phyloP scores from a whole-genome alignment of 2,113 vertebrate species.

The Epinephelus cyanopodus region DNA sequence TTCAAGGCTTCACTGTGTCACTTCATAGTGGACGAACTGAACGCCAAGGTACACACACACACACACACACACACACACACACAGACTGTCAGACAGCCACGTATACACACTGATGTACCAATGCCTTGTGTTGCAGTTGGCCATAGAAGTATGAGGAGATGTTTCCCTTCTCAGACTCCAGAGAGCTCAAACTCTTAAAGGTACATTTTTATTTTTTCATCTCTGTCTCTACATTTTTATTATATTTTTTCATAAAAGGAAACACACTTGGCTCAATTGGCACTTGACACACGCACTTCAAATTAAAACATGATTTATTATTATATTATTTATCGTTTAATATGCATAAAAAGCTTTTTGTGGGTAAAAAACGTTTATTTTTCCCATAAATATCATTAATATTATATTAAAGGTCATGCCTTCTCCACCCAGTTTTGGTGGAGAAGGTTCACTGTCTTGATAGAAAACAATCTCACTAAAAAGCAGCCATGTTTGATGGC shows the following conservation, averaged over 20 bases:
- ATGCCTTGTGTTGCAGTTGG: conserved; percentile 83
- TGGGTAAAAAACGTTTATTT: too few relatives aligned
- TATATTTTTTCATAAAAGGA: neutral
- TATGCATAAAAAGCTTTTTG: neutral
- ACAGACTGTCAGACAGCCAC: neutral
- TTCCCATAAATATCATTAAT: neutral
- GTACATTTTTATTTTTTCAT: conserved; percentile 63
- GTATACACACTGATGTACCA: neutral
- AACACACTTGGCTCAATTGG: neutral
- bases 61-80: conserved; percentile 1
- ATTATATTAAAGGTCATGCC: neutral
- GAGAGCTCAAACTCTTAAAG: conserved; percentile 93
- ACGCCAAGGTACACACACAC: conserved; percentile 89
- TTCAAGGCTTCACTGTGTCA: conserved; percentile 98
- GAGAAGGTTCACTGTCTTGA: too few relatives aligned
- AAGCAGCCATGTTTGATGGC: too few relatives aligned
- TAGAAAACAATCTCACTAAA: too few relatives aligned
- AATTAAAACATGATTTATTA: neutral
- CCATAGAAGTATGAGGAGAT: conserved; percentile 94
- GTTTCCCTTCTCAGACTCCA: conserved; percentile 93
- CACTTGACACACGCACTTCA: neutral
- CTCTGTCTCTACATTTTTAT: neutral
- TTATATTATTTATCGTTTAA: neutral
- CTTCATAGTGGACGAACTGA: conserved; percentile 98
- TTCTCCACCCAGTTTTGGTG: too few relatives aligned